Evolutionary conservation across 2,888 invertebrate species (phyloP).

Genomic region (Nymphalis urticae): DNA sequence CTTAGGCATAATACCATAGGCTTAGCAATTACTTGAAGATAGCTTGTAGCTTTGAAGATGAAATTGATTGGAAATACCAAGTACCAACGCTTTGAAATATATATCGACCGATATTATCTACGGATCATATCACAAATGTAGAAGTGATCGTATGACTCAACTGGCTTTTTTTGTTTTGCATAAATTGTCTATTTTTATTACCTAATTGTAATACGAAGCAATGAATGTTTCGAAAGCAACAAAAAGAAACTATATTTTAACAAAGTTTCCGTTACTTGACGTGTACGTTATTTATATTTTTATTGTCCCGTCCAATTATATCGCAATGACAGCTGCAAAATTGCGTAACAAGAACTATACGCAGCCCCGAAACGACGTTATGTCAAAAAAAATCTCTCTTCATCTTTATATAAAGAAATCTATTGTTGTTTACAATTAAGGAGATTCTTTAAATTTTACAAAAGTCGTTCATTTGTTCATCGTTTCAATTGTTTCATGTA

Average conservation of each 20-base stretch:
- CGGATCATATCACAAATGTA: too few relatives aligned
- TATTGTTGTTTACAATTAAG: conserved; percentile 1
- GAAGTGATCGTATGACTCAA: too few relatives aligned
- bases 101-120: too few relatives aligned
- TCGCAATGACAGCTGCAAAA: conserved; percentile 4
- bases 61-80: background rate
- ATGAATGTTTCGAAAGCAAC: background rate
- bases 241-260: background rate
- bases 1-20: too few relatives aligned
- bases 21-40: too few relatives aligned
- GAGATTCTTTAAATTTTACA: conserved; percentile 3
- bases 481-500: background rate
- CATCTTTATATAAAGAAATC: background rate
- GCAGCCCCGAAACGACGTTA: background rate
- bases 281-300: background rate
- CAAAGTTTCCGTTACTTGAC: background rate
- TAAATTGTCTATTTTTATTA: too few relatives aligned
- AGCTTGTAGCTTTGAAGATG: too few relatives aligned
- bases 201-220: too few relatives aligned
- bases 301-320: conserved; percentile 10
- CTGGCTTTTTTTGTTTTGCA: too few relatives aligned
- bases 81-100: background rate
- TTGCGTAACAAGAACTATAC: conserved; percentile 6
- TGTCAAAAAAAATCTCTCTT: background rate
- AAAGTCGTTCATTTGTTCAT: background rate